These are phyloP conservation scores for Melanerpes aurifrons DNA, from an alignment of 2,113 vertebrate genomes.

Conservation along the genomic window DNA sequence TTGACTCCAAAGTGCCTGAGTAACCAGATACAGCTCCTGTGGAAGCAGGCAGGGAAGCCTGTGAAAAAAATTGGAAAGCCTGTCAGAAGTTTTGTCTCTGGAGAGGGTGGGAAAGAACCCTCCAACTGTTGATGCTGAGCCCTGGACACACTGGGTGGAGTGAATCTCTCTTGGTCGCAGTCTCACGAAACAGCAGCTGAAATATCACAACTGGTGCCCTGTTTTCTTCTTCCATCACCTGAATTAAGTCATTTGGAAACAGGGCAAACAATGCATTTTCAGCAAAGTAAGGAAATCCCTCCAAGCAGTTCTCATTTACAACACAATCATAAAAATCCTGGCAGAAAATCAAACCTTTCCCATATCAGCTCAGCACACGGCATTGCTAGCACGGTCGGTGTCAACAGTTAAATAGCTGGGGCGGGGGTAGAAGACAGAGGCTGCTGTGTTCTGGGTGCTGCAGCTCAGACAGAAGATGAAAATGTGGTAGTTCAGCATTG, in stretches of 20 bases:
- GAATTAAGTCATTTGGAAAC: constrained; percentile 5
- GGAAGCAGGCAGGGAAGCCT: neutral
- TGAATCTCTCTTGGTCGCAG: neutral
- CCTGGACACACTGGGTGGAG: fast-evolving
- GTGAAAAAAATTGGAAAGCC: neutral
- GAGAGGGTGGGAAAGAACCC: neutral
- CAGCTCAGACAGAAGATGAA: constrained; percentile 36
- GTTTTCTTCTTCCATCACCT: neutral
- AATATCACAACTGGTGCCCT: neutral
- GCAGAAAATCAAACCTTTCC: neutral
- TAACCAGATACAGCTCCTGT: neutral
- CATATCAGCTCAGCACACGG: neutral
- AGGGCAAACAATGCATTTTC: neutral
- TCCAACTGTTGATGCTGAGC: neutral
- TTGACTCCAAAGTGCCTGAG: neutral
- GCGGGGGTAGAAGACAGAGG: constrained; percentile 38
- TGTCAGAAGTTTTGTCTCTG: neutral
- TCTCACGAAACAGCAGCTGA: neutral
- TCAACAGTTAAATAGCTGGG: neutral
- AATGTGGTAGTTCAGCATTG: constrained; percentile 3
- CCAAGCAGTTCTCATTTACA: neutral
- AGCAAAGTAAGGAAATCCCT: neutral
- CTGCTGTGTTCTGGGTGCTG: constrained; percentile 32
- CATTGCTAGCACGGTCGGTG: neutral
- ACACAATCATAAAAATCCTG: constrained; percentile 13